phyloP scores from a whole-genome alignment of 2,888 invertebrate genomes.

The Lithophane ornitopus region DNA sequence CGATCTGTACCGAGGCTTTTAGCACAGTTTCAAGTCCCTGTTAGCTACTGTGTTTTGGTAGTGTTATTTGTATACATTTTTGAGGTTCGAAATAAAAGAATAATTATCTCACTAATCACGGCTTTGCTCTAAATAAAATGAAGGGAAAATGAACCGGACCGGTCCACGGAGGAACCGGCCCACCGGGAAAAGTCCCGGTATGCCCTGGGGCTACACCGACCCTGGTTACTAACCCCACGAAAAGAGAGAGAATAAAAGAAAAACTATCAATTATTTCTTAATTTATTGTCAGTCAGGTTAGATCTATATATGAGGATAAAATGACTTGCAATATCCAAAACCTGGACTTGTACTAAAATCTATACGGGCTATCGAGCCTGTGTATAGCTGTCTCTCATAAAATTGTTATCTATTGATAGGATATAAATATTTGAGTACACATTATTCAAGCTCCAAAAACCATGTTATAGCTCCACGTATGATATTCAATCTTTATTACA shows the following conservation, averaged over 20 bases:
- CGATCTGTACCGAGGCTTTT: no score
- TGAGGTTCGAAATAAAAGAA: no score
- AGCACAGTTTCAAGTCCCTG: no score
- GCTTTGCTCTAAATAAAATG: no score
- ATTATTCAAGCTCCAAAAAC: slow-evolving; percentile 1
- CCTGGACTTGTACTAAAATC: not conserved
- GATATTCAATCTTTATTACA: not conserved
- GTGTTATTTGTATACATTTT: no score
- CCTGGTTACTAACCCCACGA: no score
- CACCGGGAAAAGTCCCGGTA: no score
- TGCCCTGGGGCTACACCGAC: no score
- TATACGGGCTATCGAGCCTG: not conserved
- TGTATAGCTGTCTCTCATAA: slow-evolving; percentile 22
- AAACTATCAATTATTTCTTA: not conserved
- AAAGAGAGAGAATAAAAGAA: not conserved
- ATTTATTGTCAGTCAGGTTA: not conserved
- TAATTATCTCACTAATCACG: no score
- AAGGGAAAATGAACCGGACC: no score
- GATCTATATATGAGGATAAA: not conserved
- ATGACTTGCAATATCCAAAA: not conserved
- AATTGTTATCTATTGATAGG: slow-evolving; percentile 15
- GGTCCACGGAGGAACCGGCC: no score
- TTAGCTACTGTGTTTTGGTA: no score
- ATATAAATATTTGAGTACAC: slow-evolving; percentile 13
- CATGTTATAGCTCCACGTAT: not conserved